Evolutionary conservation across 1,140 invertebrate genomes (phyloP).

Genomic region (Brachionus sp.): DNA sequence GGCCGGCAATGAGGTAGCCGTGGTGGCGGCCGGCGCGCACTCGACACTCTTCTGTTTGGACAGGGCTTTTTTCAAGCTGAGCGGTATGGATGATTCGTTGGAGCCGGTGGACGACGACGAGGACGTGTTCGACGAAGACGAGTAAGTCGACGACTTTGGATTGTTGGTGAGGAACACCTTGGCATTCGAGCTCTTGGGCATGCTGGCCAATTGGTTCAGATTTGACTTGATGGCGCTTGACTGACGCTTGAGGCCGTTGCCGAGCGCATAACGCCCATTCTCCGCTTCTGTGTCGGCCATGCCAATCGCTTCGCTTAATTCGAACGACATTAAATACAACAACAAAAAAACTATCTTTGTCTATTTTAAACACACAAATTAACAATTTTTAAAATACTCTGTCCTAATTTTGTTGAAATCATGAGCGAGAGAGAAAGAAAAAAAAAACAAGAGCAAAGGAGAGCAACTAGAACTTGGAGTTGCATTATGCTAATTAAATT

Average conservation of each 20-base stretch:
- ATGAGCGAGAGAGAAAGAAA: neutral
- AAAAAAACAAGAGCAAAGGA: neutral
- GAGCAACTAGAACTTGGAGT: neutral
- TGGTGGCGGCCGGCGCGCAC: neutral
- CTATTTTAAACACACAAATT: neutral
- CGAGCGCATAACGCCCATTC: neutral
- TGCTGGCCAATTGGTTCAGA: neutral
- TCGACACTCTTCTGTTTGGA: neutral
- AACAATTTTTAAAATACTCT: neutral
- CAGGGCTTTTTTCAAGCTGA: neutral
- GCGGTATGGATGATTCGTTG: neutral
- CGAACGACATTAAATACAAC: neutral
- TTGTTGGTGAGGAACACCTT: neutral
- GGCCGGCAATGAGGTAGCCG: neutral
- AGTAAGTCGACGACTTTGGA: conserved; percentile 1
- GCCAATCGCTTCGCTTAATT: neutral
- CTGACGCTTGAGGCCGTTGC: neutral
- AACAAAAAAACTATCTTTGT: neutral
- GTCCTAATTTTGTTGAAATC: neutral
- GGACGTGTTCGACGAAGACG: conserved; percentile 20
- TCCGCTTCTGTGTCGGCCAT: neutral
- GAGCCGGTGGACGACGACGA: conserved; percentile 15
- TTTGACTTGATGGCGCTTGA: neutral
- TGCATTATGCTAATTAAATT: conserved; percentile 4
- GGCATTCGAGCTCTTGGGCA: neutral